Evolutionary conservation across 2,888 invertebrate species (phyloP).

Genomic region (Loripinus fragilis): DNA sequence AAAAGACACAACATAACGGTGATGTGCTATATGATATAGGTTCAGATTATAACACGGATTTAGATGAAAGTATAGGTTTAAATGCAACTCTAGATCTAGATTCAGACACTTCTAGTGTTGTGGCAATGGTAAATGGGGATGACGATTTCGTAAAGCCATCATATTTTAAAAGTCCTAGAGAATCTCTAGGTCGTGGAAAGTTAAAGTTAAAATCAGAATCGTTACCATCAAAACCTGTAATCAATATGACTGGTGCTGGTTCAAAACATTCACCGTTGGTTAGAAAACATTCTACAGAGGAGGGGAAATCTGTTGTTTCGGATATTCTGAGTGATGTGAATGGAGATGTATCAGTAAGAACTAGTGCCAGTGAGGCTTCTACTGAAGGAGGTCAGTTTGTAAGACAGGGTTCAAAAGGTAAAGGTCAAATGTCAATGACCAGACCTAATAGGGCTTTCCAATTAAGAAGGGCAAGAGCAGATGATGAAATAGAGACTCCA

Average conservation of each 20-base stretch:
- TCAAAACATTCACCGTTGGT: constrained; percentile 25
- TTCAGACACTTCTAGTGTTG: constrained; percentile 75
- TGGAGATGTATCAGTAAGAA: constrained; percentile 47
- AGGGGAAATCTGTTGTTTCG: constrained; percentile 66
- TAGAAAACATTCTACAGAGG: constrained; percentile 44
- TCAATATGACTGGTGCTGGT: constrained; percentile 57
- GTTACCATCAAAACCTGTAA: constrained; percentile 60
- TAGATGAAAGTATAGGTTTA: constrained; percentile 47
- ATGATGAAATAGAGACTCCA: constrained; percentile 57
- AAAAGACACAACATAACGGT: not conserved
- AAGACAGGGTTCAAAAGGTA: constrained; percentile 76
- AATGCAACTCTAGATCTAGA: constrained; percentile 66
- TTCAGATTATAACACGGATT: not conserved
- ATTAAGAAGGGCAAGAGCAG: constrained; percentile 87
- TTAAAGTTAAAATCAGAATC: constrained; percentile 52
- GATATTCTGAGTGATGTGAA: constrained; percentile 71
- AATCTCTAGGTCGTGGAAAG: constrained; percentile 64
- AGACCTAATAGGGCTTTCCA: constrained; percentile 88
- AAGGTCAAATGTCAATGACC: constrained; percentile 79
- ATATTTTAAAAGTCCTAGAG: constrained; percentile 73
- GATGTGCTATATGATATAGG: not conserved
- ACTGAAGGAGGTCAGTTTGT: constrained; percentile 84
- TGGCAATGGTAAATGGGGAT: constrained; percentile 77
- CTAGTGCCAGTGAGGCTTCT: constrained; percentile 77
- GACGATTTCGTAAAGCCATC: constrained; percentile 74